A percentile compares a stretch with the other conserved stretches of the same genome.
Conservation (phyloP, 2,888 invertebrate species). For the Cremastinae sp. region DNA sequence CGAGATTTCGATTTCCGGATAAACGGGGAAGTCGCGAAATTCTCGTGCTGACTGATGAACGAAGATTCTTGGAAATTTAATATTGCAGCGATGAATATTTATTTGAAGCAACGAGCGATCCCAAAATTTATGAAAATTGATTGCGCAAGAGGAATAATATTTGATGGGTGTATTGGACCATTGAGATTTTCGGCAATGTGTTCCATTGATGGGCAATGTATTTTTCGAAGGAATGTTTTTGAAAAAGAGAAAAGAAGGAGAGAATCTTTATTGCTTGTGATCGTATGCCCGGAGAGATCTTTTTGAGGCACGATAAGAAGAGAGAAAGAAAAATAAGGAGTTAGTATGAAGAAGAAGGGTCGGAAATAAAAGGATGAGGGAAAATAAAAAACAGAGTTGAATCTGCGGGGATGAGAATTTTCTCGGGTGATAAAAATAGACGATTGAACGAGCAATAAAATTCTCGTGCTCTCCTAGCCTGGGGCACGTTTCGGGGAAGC, state of each 20-base stretch:
- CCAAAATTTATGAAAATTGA: too few species aligned
- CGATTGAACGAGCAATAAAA: conserved; percentile 70
- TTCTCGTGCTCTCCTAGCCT: conserved; percentile 58
- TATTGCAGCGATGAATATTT: too few species aligned
- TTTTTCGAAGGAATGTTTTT: too few species aligned
- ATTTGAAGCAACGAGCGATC: too few species aligned
- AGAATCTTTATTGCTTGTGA: background rate
- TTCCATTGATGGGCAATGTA: too few species aligned
- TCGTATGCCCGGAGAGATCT: background rate
- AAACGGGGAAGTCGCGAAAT: too few species aligned
- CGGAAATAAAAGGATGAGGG: conserved; percentile 33
- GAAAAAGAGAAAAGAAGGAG: conserved; percentile 5
- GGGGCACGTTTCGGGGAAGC: conserved; percentile 24
- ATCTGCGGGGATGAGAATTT: conserved; percentile 62
- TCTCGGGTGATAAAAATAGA: conserved; percentile 53
- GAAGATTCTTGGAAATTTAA: too few species aligned
- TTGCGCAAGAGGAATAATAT: too few species aligned
- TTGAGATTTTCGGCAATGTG: too few species aligned
- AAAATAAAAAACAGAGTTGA: conserved; percentile 50
- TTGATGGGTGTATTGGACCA: too few species aligned
- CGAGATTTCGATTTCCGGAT: too few species aligned
- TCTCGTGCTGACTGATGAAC: too few species aligned
- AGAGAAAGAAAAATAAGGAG: conserved; percentile 39
- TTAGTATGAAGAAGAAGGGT: conserved; percentile 14
- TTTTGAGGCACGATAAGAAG: background rate